These are phyloP conservation scores for Gymnothorax reevesii DNA, from an alignment of 2,797 vertebrate genomes.

Conservation along the genomic window DNA sequence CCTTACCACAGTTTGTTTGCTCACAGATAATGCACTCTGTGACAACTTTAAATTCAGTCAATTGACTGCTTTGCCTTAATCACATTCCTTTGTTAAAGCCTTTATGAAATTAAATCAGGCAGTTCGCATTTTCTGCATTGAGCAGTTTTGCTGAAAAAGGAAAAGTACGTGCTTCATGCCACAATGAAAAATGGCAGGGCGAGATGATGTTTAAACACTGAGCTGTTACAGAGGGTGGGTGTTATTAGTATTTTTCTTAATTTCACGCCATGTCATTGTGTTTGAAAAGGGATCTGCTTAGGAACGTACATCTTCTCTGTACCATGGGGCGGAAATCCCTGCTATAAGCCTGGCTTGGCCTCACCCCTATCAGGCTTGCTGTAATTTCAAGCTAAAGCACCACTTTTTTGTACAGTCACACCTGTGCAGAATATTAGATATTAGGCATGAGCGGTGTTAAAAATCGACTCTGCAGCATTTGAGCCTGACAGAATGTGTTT, in stretches of 20 bases:
- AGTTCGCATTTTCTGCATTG: not conserved
- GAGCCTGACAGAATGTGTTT: not conserved
- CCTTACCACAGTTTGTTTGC: not conserved
- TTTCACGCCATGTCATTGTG: not conserved
- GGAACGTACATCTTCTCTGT: not conserved
- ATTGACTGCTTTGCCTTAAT: not conserved
- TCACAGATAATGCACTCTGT: not conserved
- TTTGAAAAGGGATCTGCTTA: not conserved
- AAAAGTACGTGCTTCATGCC: not conserved
- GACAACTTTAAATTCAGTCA: not conserved
- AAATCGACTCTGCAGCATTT: not conserved
- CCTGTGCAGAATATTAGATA: not conserved
- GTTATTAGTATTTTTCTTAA: not conserved
- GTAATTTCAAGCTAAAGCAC: not conserved
- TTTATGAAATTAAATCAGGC: not conserved
- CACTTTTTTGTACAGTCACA: not conserved
- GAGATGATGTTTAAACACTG: not conserved
- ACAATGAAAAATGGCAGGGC: not conserved
- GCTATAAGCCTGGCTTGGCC: not conserved
- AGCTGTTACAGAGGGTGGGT: not conserved
- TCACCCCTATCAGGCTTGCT: not conserved
- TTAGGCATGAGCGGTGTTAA: not conserved
- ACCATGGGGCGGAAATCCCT: not conserved
- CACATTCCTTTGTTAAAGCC: not conserved
- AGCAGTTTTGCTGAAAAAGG: not conserved